A percentile compares a stretch with the other conserved stretches of the same genome.
phyloP scores from a whole-genome alignment of 2,113 vertebrate genomes.

The Entelurus aequoreus region DNA sequence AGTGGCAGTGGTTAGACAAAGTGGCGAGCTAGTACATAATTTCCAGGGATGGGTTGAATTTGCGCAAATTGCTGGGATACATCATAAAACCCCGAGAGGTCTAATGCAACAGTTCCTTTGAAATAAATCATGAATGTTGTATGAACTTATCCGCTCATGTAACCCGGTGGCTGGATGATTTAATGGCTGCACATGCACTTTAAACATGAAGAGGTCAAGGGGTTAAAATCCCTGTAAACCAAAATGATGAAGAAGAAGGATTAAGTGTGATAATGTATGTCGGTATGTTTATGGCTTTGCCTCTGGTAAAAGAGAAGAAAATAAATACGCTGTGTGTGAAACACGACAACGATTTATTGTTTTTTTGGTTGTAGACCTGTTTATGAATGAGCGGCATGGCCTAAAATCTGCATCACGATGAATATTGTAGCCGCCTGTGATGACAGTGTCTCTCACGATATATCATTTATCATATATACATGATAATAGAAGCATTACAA shows the following conservation, averaged over 20 bases:
- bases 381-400: no score
- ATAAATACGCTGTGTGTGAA: neutral
- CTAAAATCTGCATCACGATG: no score
- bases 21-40: no score
- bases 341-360: neutral
- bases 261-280: constrained; percentile 39
- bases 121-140: neutral
- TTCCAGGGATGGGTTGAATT: no score
- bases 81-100: no score
- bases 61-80: no score
- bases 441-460: no score
- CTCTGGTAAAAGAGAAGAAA: neutral
- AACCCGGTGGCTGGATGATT: constrained; percentile 6
- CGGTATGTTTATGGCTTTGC: constrained; percentile 2
- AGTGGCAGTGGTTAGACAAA: no score
- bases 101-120: neutral
- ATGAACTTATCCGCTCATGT: constrained; percentile 4
- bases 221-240: constrained; percentile 31
- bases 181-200: constrained; percentile 27
- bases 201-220: constrained; percentile 25
- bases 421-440: no score
- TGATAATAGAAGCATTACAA: no score
- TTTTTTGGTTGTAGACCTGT: neutral
- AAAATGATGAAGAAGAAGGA: constrained; percentile 28
- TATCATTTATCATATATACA: no score